Conservation (phyloP, 2,797 vertebrate species). For the Poliocrania exsul region DNA sequence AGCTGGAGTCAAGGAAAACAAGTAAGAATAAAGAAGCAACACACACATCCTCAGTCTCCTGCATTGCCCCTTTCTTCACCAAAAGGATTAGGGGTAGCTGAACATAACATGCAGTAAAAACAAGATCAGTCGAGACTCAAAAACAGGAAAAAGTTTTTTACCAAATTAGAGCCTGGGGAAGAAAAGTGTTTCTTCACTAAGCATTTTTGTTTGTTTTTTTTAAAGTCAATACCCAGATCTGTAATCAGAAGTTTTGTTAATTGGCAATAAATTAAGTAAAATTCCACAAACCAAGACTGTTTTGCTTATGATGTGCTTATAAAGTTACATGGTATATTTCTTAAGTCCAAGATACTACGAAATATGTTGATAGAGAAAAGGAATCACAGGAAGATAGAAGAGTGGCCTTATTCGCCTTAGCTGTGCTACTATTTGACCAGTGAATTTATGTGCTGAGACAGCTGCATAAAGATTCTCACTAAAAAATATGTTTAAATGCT, state of each 20-base stretch:
- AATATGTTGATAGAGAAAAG: not conserved
- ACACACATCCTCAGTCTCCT: not conserved
- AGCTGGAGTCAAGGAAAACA: not conserved
- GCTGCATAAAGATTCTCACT: not conserved
- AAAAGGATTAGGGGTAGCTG: not conserved
- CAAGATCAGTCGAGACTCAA: not conserved
- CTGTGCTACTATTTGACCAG: not conserved
- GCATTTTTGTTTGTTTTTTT: not conserved
- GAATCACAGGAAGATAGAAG: not conserved
- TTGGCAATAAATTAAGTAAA: not conserved
- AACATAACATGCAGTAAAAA: not conserved
- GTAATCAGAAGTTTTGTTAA: not conserved
- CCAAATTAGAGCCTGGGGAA: not conserved
- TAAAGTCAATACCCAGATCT: not conserved
- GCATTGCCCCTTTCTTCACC: not conserved
- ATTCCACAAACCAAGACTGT: not conserved
- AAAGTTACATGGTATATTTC: not conserved
- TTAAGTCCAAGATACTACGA: not conserved
- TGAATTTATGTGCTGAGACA: not conserved
- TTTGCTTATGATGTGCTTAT: not conserved
- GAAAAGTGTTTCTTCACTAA: not conserved
- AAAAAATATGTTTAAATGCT: not conserved
- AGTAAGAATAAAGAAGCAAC: not conserved
- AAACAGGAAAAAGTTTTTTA: not conserved
- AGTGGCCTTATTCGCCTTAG: fast-evolving